phyloP scores from a whole-genome alignment of 2,113 vertebrate genomes.

The Ptilonorhynchus violaceus region DNA sequence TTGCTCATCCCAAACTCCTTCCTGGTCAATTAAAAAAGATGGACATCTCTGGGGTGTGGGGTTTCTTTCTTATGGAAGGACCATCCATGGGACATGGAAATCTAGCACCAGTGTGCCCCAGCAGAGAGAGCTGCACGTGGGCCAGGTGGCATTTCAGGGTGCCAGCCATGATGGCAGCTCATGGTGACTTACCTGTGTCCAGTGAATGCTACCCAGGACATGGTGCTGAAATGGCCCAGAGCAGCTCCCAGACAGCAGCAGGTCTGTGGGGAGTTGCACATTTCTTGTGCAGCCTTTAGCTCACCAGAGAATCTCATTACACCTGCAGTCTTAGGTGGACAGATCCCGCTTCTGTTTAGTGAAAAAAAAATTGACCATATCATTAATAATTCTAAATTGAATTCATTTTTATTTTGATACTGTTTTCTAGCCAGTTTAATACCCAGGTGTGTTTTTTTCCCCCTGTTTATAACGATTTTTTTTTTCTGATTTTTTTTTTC shows the following conservation, averaged over 20 bases:
- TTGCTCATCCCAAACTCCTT: not conserved
- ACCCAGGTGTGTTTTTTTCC: rapidly evolving
- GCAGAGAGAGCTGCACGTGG: not conserved
- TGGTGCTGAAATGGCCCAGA: rapidly evolving
- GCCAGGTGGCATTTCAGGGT: not conserved
- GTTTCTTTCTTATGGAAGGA: not conserved
- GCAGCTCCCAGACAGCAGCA: not conserved
- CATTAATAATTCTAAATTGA: not conserved
- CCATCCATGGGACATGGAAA: not conserved
- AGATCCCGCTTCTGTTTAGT: not conserved
- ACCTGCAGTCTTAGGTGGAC: not conserved
- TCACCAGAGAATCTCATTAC: not conserved
- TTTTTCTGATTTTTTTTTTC: not conserved
- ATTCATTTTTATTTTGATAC: not conserved
- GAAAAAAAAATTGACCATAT: not conserved
- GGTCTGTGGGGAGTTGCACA: rapidly evolving
- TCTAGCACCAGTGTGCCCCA: not conserved
- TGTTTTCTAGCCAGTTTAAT: not conserved
- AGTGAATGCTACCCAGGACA: not conserved
- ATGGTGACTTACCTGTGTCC: not conserved
- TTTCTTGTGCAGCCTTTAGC: not conserved
- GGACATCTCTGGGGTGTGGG: not conserved
- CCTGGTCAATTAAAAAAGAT: not conserved
- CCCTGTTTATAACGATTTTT: not conserved
- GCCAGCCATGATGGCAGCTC: not conserved